Percentiles rank a stretch among this genome's conserved stretches.
These are phyloP conservation scores for Rhineura floridana DNA, from an alignment of 2,113 vertebrate species.

Conservation along the genomic window DNA sequence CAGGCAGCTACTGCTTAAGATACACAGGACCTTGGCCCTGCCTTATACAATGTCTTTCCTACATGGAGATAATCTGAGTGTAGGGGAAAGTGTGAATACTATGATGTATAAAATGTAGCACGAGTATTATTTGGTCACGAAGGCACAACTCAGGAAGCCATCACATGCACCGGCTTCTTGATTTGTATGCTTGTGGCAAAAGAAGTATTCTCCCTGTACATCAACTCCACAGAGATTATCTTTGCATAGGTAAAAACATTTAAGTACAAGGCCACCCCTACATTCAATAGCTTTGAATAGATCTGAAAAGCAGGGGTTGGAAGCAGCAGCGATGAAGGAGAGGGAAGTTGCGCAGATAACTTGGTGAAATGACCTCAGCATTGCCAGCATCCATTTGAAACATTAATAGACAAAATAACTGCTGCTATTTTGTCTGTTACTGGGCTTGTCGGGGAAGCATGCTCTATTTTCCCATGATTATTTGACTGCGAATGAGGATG, in stretches of 20 bases:
- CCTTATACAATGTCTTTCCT: neutral
- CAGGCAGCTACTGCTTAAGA: neutral
- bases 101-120: neutral
- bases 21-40: neutral
- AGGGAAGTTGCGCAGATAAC: neutral
- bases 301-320: neutral
- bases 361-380: neutral
- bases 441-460: neutral
- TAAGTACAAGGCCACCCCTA: neutral
- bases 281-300: neutral
- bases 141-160: neutral
- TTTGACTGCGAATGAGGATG: neutral
- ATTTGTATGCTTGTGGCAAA: neutral
- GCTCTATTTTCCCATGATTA: neutral
- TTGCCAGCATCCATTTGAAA: neutral
- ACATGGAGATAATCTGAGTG: neutral
- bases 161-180: neutral
- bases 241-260: neutral
- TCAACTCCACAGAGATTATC: neutral
- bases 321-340: neutral
- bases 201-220: no score
- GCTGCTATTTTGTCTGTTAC: neutral
- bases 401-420: neutral
- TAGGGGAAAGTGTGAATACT: neutral
- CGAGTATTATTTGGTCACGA: neutral